phyloP scores from a whole-genome alignment of 2,797 vertebrate species.

The Parauchenoglanis ngamensis region DNA sequence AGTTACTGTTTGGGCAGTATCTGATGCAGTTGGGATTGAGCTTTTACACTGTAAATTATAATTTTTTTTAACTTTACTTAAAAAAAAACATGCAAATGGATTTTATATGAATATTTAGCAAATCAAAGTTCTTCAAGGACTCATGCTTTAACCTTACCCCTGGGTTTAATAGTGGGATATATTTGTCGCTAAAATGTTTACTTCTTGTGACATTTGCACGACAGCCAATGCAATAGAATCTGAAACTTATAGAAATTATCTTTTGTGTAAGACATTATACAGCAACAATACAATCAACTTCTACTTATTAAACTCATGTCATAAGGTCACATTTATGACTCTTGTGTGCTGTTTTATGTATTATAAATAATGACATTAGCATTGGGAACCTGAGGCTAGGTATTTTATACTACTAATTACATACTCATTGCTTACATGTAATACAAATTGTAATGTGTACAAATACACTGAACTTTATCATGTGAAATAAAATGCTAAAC shows the following conservation, averaged over 20 bases:
- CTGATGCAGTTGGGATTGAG: background rate
- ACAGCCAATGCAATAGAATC: background rate
- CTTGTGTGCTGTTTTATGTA: background rate
- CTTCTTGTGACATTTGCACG: background rate
- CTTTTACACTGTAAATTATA: too few relatives aligned
- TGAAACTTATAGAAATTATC: background rate
- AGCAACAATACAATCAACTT: background rate
- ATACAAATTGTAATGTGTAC: background rate
- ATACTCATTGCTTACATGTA: background rate
- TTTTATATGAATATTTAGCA: background rate
- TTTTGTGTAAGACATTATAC: too few relatives aligned
- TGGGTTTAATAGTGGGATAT: background rate
- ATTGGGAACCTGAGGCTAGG: background rate
- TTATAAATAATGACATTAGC: background rate
- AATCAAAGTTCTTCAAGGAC: background rate
- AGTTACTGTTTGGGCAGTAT: too few relatives aligned
- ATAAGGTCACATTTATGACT: background rate
- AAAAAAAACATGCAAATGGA: too few relatives aligned
- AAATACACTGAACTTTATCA: background rate
- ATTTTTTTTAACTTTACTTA: too few relatives aligned
- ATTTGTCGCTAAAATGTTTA: background rate
- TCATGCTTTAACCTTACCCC: background rate
- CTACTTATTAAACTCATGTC: background rate
- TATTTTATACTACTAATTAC: background rate
- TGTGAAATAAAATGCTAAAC: background rate